Percentiles rank a stretch among this genome's conserved stretches.
Conservation (phyloP, 1,140 invertebrate species). For the Artemia franciscana region DNA sequence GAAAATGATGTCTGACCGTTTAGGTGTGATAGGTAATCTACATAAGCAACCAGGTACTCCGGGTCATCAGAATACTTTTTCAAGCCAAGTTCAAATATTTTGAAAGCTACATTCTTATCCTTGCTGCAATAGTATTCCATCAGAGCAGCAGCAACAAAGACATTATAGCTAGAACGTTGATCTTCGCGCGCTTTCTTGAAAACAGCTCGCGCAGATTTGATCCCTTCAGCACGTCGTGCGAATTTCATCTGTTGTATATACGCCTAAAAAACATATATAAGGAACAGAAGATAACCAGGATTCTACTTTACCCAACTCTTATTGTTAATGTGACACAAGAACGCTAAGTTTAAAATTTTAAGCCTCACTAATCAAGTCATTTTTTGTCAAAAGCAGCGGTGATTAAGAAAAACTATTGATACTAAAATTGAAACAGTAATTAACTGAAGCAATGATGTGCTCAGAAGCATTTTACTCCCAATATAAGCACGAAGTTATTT, state of each 20-base stretch:
- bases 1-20: slow-evolving; percentile 41
- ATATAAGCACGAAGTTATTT: too few species aligned
- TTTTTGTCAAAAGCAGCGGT: not conserved
- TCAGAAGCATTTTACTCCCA: too few species aligned
- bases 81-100: slow-evolving; percentile 90
- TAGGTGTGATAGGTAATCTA: slow-evolving; percentile 90
- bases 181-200: slow-evolving; percentile 92
- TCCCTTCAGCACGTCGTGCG: slow-evolving; percentile 82
- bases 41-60: slow-evolving; percentile 83
- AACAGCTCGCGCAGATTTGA: slow-evolving; percentile 76
- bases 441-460: too few species aligned
- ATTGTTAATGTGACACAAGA: not conserved
- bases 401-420: too few species aligned
- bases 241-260: slow-evolving; percentile 99
- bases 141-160: slow-evolving; percentile 83
- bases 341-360: slow-evolving; percentile 1
- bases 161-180: slow-evolving; percentile 56
- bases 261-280: slow-evolving; percentile 33
- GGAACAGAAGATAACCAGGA: too few species aligned
- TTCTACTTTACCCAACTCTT: not conserved
- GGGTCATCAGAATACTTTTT: slow-evolving; percentile 87
- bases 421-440: too few species aligned
- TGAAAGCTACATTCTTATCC: slow-evolving; percentile 92
- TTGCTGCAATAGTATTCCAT: slow-evolving; percentile 99
- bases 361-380: too few species aligned